Percentiles rank a stretch among this genome's conserved stretches.
Conservation (phyloP, 1,140 invertebrate species). For the Camponotus floridanus region DNA sequence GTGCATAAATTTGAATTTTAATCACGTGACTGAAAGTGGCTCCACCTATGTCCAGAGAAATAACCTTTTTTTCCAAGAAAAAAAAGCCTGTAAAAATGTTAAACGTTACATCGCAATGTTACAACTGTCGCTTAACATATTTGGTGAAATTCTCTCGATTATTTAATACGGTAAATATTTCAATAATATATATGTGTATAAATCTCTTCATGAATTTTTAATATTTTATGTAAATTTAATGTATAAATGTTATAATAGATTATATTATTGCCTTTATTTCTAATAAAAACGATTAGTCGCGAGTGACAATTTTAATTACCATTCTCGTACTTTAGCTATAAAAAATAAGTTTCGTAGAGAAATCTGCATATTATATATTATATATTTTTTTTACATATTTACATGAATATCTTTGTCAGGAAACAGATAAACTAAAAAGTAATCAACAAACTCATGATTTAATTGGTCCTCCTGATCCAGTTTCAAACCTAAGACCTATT, state of each 20-base stretch:
- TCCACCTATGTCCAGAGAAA: too few relatives aligned
- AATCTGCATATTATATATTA: too few relatives aligned
- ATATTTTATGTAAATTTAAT: neutral
- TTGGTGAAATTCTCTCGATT: neutral
- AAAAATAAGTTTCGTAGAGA: neutral
- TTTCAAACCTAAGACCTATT: slow-evolving; percentile 92
- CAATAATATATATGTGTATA: neutral
- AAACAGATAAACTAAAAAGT: neutral
- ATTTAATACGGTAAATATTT: slow-evolving; percentile 31
- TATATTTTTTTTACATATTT: neutral
- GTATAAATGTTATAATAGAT: neutral
- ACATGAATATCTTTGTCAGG: neutral
- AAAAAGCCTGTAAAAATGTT: slow-evolving; percentile 5
- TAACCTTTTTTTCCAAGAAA: neutral
- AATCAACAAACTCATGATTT: slow-evolving; percentile 33
- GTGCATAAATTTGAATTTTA: too few relatives aligned
- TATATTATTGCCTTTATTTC: too few relatives aligned
- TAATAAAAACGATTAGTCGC: too few relatives aligned
- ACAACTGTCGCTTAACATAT: neutral
- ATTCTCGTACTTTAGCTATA: neutral
- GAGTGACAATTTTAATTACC: neutral
- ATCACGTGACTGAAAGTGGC: too few relatives aligned
- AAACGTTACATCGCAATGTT: neutral
- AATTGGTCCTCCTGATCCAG: slow-evolving; percentile 92
- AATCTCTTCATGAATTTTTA: neutral